Conservation (phyloP, 2,113 vertebrate species). For the Erinaceus europaeus region DNA sequence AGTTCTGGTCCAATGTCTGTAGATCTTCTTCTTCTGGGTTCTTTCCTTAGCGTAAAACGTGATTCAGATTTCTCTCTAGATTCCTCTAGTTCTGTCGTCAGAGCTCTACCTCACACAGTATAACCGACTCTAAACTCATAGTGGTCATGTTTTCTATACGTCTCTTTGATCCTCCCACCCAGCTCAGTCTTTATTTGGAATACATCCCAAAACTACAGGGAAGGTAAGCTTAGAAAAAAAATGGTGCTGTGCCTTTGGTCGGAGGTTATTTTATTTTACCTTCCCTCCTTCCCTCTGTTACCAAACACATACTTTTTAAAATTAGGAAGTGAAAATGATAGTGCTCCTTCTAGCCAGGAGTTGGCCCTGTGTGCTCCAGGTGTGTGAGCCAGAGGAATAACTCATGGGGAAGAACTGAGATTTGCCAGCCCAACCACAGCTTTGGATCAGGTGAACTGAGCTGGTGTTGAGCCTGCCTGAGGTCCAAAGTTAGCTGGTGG, state of each 20-base stretch:
- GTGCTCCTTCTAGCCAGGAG: not conserved
- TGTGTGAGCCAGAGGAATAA: slow-evolving; percentile 25
- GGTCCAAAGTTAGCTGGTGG: slow-evolving; percentile 17
- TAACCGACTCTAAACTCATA: not conserved
- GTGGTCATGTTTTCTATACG: not conserved
- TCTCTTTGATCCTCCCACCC: not conserved
- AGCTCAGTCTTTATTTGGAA: not conserved
- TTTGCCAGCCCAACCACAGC: not conserved
- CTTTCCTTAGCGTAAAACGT: not conserved
- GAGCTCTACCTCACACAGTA: not conserved
- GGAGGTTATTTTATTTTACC: slow-evolving; percentile 6
- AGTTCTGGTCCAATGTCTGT: not conserved
- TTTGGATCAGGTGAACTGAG: slow-evolving; percentile 34
- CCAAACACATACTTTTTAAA: slow-evolving; percentile 57
- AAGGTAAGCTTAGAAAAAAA: not conserved
- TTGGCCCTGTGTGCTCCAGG: slow-evolving; percentile 11
- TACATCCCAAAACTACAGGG: not conserved
- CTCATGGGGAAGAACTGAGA: slow-evolving; percentile 11
- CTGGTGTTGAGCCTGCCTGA: not conserved
- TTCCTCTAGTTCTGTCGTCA: not conserved
- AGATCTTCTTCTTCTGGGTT: not conserved
- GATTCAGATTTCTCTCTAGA: not conserved
- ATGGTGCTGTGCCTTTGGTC: not conserved
- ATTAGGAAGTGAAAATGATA: slow-evolving; percentile 53
- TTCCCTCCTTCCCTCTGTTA: slow-evolving; percentile 5